Percentiles rank a stretch among this genome's conserved stretches.
These are phyloP conservation scores for Hyperoodon ampullatus DNA, from an alignment of 2,113 vertebrate species.

Conservation along the genomic window DNA sequence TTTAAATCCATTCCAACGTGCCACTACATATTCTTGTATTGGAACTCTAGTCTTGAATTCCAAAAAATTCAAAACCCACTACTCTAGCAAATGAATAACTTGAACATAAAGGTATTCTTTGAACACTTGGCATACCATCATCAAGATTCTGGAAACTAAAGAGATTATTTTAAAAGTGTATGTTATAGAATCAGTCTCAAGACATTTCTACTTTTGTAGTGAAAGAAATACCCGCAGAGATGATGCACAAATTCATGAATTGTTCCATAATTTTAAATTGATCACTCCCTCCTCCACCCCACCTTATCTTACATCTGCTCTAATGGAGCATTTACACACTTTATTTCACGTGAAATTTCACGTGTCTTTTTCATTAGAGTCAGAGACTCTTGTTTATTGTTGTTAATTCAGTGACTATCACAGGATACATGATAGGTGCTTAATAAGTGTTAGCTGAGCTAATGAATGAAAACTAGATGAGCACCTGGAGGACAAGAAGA, in stretches of 20 bases:
- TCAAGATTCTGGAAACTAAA: not conserved
- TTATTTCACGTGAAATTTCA: not conserved
- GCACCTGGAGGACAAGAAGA: not conserved
- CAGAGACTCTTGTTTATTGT: not conserved
- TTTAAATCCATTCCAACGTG: not conserved
- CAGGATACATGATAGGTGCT: not conserved
- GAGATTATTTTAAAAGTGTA: not conserved
- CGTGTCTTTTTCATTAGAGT: not conserved
- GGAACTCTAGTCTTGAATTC: not conserved
- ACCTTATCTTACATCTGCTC: not conserved
- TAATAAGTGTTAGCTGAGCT: not conserved
- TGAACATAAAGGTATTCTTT: not conserved
- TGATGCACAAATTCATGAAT: not conserved
- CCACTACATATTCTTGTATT: not conserved
- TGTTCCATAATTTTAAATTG: not conserved
- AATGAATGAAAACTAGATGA: constrained; percentile 15
- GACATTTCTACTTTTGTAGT: not conserved
- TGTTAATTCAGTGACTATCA: not conserved
- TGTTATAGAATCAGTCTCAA: not conserved
- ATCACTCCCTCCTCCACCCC: not conserved
- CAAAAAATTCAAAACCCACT: constrained; percentile 12
- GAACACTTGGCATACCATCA: not conserved
- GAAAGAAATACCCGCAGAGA: not conserved
- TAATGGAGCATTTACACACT: not conserved
- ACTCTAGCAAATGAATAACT: not conserved